Evolutionary conservation across 2,113 vertebrate genomes (phyloP), one percentile per base, ranked within the genome.

Genomic region (Bolborhynchus lineola): DNA sequence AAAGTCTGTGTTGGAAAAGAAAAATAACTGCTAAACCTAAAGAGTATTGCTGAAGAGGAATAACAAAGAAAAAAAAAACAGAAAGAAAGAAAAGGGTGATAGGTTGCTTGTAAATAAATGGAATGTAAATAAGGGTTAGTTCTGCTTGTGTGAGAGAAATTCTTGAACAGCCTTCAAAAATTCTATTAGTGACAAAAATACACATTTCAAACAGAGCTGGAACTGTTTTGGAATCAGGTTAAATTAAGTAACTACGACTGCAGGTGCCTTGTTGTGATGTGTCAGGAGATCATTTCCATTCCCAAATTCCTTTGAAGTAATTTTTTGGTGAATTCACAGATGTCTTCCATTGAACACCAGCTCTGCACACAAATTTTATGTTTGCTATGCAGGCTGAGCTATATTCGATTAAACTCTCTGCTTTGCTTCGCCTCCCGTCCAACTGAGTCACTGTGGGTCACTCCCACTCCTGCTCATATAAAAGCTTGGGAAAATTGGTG

Each of bases 181-280:
- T 79, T 42, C 55, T 79, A 18, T 82, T 85, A 88, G 57, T 75
- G 70, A 82, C 63, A 86, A 57, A 69, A 91, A 14, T n/a, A 15
- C 16, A 23, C 17, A 8, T 94, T 94, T 84, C 37, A 90, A 91
- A 87, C 33, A 35, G 70, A 82, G 55, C 74, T 57, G 42, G 75
- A 78, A 71, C 65, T 65, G 42, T 1, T 10, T 82, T 82, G 85
- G 62, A 75, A 72, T 72, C 57, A 57, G 62, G 70, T 71, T 82
- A 94, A 82, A 96, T 93, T 78, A 93, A 90, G 79, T 71, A 76
- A 72, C 78, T 52, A 33, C 82, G 88, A 76, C 53, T 82, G 75
- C 78, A 90, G 33, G 14, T 55, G 39, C 35, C 1, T 7, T 55
- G 76, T 77, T 81, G 47, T 88, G 78, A 72, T 93, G 52, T 89